These are phyloP conservation scores for Dryocosmus kuriphilus DNA, from an alignment of 2,888 invertebrate genomes.

Conservation along the genomic window DNA sequence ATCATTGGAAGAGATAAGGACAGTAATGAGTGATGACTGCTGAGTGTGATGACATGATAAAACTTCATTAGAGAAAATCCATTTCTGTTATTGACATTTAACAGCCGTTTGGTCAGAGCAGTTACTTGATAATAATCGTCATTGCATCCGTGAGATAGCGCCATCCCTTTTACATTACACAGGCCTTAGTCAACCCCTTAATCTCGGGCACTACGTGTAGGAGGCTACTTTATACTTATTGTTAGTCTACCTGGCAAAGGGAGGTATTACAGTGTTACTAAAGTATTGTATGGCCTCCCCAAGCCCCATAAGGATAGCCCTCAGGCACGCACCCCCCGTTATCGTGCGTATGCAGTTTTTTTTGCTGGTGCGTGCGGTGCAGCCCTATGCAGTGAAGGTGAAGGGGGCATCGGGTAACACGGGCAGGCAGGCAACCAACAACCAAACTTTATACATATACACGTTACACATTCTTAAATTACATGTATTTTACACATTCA, in stretches of 20 bases:
- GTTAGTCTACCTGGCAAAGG: slow-evolving; percentile 69
- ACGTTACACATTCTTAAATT: slow-evolving; percentile 32
- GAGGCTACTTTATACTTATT: slow-evolving; percentile 63
- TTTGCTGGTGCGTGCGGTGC: slow-evolving; percentile 69
- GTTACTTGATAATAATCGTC: slow-evolving; percentile 47
- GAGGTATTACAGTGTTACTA: slow-evolving; percentile 76
- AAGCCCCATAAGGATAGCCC: slow-evolving; percentile 77
- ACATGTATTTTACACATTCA: slow-evolving; percentile 15
- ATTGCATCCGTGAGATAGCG: slow-evolving; percentile 34
- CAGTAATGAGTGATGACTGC: no score
- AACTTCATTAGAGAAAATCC: not conserved
- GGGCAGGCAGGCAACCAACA: slow-evolving; percentile 64
- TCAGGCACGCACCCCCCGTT: slow-evolving; percentile 73
- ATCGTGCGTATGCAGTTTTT: slow-evolving; percentile 74
- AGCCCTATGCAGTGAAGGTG: slow-evolving; percentile 76
- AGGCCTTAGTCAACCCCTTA: slow-evolving; percentile 56
- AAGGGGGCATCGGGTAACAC: slow-evolving; percentile 74
- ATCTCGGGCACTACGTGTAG: slow-evolving; percentile 54
- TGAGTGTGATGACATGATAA: not conserved
- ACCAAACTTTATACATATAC: slow-evolving; percentile 45
- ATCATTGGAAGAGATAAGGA: no score
- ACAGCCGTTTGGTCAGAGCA: not conserved
- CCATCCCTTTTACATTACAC: slow-evolving; percentile 46
- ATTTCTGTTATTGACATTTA: not conserved
- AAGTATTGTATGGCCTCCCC: slow-evolving; percentile 77